These are phyloP conservation scores for Drosophila macrothrix DNA, from an alignment of 2,888 invertebrate genomes.

Conservation along the genomic window DNA sequence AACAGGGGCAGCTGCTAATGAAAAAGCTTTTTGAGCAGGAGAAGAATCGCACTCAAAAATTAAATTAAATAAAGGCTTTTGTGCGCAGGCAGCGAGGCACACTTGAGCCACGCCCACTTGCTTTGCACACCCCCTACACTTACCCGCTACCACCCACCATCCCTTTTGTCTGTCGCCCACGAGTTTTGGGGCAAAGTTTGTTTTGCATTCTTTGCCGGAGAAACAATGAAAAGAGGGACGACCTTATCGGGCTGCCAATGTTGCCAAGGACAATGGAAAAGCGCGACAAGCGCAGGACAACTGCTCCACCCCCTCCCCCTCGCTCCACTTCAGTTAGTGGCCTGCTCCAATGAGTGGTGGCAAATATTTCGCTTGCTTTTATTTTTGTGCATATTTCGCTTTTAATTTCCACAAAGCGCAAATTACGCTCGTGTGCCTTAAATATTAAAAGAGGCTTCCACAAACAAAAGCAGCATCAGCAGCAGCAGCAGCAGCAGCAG, in stretches of 20 bases:
- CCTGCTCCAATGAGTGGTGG: conserved; percentile 43
- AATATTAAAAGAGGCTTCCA: conserved; percentile 50
- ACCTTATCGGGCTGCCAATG: conserved; percentile 56
- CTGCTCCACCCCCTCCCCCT: conserved; percentile 11
- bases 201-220: conserved; percentile 51
- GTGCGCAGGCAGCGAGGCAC: conserved; percentile 56
- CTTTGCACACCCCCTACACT: not conserved
- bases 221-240: conserved; percentile 46
- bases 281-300: conserved; percentile 47
- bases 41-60: conserved; percentile 67
- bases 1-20: conserved; percentile 56
- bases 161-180: conserved; percentile 16
- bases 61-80: conserved; percentile 83
- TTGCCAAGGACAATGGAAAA: conserved; percentile 60
- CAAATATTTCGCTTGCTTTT: conserved; percentile 46
- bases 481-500: conserved; percentile 5
- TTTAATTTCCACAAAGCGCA: conserved; percentile 69
- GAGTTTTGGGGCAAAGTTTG: conserved; percentile 60
- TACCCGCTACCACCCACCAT: conserved; percentile 1
- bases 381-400: conserved; percentile 63
- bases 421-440: conserved; percentile 73
- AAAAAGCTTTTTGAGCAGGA: conserved; percentile 51
- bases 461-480: conserved; percentile 11
- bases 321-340: not conserved
- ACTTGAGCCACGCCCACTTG: conserved; percentile 53